Conservation (phyloP, 2,888 invertebrate species). For the Nasonia oneida region DNA sequence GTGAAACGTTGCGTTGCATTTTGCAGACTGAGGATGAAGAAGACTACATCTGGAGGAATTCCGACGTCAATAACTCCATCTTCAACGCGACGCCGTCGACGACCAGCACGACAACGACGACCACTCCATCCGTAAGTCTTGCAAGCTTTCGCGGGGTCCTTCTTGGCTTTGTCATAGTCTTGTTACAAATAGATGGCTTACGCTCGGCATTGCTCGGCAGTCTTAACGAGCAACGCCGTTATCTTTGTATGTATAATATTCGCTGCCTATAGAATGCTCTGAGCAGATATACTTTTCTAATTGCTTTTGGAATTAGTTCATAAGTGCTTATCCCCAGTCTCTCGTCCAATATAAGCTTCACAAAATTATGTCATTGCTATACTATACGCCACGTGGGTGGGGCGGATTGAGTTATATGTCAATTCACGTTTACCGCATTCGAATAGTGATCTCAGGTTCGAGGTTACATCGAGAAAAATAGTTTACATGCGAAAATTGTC, state of each 20-base stretch:
- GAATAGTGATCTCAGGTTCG: background rate
- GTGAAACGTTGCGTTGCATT: background rate
- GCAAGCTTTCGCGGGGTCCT: background rate
- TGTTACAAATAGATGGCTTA: constrained; percentile 51
- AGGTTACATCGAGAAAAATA: constrained; percentile 32
- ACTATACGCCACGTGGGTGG: background rate
- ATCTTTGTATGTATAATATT: constrained; percentile 53
- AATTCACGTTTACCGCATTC: constrained; percentile 26
- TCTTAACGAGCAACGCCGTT: constrained; percentile 32
- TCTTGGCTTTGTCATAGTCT: constrained; percentile 47
- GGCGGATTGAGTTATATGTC: constrained; percentile 22
- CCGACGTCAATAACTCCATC: constrained; percentile 46
- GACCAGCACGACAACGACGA: constrained; percentile 22
- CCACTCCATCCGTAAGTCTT: constrained; percentile 54
- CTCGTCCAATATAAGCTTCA: constrained; percentile 50
- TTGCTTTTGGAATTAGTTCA: constrained; percentile 50
- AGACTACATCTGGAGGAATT: constrained; percentile 55
- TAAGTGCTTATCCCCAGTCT: constrained; percentile 39
- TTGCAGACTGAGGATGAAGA: constrained; percentile 56
- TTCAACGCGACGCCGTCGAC: constrained; percentile 44
- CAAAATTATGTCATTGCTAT: constrained; percentile 30
- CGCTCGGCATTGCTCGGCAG: constrained; percentile 20
- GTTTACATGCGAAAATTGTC: background rate
- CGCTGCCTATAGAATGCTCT: constrained; percentile 46
- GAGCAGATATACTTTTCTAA: constrained; percentile 29